A percentile compares a stretch with the other conserved stretches of the same genome.
Evolutionary conservation across 2,797 vertebrate species (phyloP).

Genomic region (Poeciliopsis presidionis): DNA sequence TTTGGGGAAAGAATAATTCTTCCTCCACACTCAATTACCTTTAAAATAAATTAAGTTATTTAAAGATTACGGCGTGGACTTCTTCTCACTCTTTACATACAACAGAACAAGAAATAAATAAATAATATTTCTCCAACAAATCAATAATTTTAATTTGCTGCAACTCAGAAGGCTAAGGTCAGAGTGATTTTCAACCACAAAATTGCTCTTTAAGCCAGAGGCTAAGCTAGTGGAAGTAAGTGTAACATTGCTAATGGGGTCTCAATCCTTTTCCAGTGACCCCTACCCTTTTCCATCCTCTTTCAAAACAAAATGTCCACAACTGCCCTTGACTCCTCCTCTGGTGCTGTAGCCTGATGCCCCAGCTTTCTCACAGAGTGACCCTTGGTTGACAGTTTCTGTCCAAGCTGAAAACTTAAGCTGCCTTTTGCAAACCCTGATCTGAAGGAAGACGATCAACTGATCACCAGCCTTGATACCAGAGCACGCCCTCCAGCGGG

Average conservation of each 20-base stretch:
- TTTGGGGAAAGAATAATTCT: not conserved
- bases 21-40: not conserved
- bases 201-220: slow-evolving; percentile 55
- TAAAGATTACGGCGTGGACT: not conserved
- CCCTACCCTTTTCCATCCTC: slow-evolving; percentile 62
- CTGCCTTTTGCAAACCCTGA: slow-evolving; percentile 68
- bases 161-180: slow-evolving; percentile 4
- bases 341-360: slow-evolving; percentile 56
- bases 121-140: not conserved
- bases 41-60: not conserved
- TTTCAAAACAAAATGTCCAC: slow-evolving; percentile 68
- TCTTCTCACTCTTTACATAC: not conserved
- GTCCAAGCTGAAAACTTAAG: slow-evolving; percentile 60
- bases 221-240: slow-evolving; percentile 71
- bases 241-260: slow-evolving; percentile 74
- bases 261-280: slow-evolving; percentile 68
- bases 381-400: slow-evolving; percentile 74
- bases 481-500: slow-evolving; percentile 60
- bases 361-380: slow-evolving; percentile 60
- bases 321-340: slow-evolving; percentile 75
- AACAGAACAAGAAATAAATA: slow-evolving; percentile 2
- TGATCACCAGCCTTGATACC: slow-evolving; percentile 61
- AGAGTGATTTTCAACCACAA: slow-evolving; percentile 24
- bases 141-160: slow-evolving; percentile 8
- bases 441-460: slow-evolving; percentile 76